These are phyloP conservation scores for Listronotus oregonensis DNA, from an alignment of 1,140 invertebrate genomes.

Conservation along the genomic window DNA sequence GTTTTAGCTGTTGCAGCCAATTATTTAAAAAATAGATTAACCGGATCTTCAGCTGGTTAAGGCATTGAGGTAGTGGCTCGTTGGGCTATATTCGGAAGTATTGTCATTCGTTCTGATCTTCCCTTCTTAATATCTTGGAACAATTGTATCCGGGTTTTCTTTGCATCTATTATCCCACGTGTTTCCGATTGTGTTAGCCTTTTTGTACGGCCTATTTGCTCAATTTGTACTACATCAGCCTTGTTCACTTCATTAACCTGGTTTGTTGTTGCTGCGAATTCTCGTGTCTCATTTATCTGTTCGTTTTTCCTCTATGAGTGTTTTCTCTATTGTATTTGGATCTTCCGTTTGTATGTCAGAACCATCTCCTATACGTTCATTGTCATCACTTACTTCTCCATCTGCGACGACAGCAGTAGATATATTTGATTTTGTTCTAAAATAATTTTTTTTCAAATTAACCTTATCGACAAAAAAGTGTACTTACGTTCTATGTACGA, in stretches of 20 bases:
- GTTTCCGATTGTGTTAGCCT: slow-evolving; percentile 4
- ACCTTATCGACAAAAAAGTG: not conserved
- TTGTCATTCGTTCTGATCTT: too few relatives aligned
- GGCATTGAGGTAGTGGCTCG: too few relatives aligned
- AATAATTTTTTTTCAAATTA: slow-evolving; percentile 4
- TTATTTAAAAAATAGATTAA: too few relatives aligned
- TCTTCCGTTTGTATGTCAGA: slow-evolving; percentile 7
- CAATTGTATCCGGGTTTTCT: too few relatives aligned
- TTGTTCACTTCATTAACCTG: slow-evolving; percentile 1
- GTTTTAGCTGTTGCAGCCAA: too few relatives aligned
- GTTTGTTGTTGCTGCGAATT: slow-evolving; percentile 1
- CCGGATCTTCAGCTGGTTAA: too few relatives aligned
- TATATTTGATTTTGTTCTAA: slow-evolving; percentile 5
- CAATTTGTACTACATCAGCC: not conserved
- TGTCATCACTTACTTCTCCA: slow-evolving; percentile 1
- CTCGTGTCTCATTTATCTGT: slow-evolving; percentile 4
- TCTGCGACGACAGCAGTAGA: slow-evolving; percentile 1
- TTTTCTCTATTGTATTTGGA: slow-evolving; percentile 3
- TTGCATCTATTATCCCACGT: too few relatives aligned
- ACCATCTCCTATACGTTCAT: slow-evolving; percentile 8
- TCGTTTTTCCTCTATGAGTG: slow-evolving; percentile 4
- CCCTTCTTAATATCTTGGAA: too few relatives aligned
- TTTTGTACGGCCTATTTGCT: slow-evolving; percentile 1
- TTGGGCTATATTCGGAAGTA: too few relatives aligned
- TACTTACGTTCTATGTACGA: slow-evolving; percentile 7